phyloP scores from a whole-genome alignment of 2,113 vertebrate genomes.

The Poicephalus meyeri region DNA sequence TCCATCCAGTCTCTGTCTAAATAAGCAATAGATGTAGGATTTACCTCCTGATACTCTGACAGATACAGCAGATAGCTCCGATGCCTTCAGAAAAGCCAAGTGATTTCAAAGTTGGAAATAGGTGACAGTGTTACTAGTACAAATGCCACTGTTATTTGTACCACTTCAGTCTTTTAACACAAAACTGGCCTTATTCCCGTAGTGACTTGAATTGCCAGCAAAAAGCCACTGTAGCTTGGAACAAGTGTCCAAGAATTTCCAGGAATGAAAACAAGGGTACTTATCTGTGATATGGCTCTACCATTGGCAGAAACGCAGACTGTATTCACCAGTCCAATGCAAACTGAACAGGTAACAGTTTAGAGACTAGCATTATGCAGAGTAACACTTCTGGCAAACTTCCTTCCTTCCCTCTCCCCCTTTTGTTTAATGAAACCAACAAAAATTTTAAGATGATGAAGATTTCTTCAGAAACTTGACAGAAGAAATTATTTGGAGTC shows the following conservation, averaged over 20 bases:
- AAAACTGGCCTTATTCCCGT: neutral
- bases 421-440: neutral
- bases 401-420: neutral
- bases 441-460: conserved; percentile 9
- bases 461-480: conserved; percentile 9
- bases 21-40: neutral
- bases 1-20: neutral
- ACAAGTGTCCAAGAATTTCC: neutral
- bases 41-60: neutral
- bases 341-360: neutral
- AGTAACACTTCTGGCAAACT: neutral
- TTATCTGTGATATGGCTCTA: neutral
- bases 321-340: neutral
- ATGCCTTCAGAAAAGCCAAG: neutral
- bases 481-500: neutral
- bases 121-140: neutral
- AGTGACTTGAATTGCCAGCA: neutral
- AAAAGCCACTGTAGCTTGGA: neutral
- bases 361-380: neutral
- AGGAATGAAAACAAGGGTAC: neutral
- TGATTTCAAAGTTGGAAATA: neutral
- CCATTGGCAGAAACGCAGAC: neutral
- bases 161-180: neutral
- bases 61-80: neutral
- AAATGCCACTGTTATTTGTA: neutral